Base-by-base conservation (phyloP, 2,797 vertebrate species). In the Alosa sapidissima region DNA sequence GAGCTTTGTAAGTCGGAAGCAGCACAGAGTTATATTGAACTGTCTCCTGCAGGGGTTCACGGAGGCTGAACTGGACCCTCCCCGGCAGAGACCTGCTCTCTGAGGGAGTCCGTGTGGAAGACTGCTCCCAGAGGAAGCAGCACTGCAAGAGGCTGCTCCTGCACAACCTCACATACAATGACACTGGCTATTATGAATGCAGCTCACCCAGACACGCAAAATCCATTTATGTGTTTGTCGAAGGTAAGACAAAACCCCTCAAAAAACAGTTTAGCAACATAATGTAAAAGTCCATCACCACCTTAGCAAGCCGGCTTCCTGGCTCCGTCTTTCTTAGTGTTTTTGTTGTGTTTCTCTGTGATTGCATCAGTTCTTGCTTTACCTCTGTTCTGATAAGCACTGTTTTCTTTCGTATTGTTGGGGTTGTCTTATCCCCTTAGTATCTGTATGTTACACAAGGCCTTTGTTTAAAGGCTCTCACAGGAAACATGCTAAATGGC, bases 131-230 rank as follows among this genome's bases (percentile, higher is more conserved):
- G 24, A 82, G 48, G 19, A 86, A 68, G 0, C 84, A 58, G 0
- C 83, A 92, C 87, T 98, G 97, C 94, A 97, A 94, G 90, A 92
- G 65, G 85, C 92, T 99, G 1, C 87, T 92, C 10, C 41, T 97
- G 81, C 89, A 88, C 84, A 88, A 90, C 41, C 89, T 96, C 84
- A 89, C 0, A 0, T 92, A 89, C 85, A 94, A 62, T 0, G 96
- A 98, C 93, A 98, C 97, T 0, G 97, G 97, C 0, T 91, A 82
- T 21, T 96, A 98, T 91, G 94, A 88, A 84, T 99, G 97, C 85
- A 81, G 62, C 47, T 93, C 91, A 82, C 85, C 75, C 21, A 86
- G 86, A 13, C 24, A 83, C 83, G 47, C 87, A 88, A 91, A 84
- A 83, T 94, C 90, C 1, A 90, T 94, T 16, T 98, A 98, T 0